A percentile compares a stretch with the other conserved stretches of the same genome.
These are phyloP conservation scores for Pogonocherus hispidulus DNA, from an alignment of 2,888 invertebrate genomes.

Conservation along the genomic window DNA sequence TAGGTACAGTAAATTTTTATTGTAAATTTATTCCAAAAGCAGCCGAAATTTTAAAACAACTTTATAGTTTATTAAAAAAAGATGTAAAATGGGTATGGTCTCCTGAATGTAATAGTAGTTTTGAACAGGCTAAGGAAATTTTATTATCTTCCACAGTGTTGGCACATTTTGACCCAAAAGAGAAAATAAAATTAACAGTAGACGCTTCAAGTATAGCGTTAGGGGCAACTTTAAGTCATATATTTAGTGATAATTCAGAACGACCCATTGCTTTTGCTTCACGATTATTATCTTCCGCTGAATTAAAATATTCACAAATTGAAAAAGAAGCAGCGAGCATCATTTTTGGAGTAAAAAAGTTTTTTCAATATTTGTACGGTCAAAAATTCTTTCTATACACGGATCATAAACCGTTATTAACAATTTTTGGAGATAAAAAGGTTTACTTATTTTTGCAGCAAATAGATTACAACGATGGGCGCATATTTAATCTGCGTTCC, in stretches of 20 bases:
- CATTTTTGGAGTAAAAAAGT: conserved; percentile 35
- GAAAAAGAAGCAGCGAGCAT: conserved; percentile 36
- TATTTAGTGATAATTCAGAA: conserved; percentile 28
- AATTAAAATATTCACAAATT: conserved; percentile 35
- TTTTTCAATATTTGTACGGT: conserved; percentile 21
- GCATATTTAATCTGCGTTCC: conserved; percentile 28
- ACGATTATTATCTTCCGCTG: conserved; percentile 29
- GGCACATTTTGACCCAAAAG: conserved; percentile 40
- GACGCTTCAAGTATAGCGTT: conserved; percentile 38
- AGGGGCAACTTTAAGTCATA: conserved; percentile 35
- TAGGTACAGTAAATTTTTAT: conserved; percentile 38
- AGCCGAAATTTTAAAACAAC: conserved; percentile 22
- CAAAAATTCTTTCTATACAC: conserved; percentile 10
- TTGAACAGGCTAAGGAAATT: conserved; percentile 5
- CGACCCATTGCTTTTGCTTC: conserved; percentile 40
- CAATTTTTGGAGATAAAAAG: conserved; percentile 29
- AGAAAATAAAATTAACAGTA: conserved; percentile 41
- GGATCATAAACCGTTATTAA: conserved; percentile 19
- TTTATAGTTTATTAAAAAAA: conserved; percentile 35
- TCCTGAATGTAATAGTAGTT: not conserved
- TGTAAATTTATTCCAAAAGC: conserved; percentile 36
- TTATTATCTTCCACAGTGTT: conserved; percentile 10
- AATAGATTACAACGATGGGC: conserved; percentile 38
- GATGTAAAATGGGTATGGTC: conserved; percentile 21
- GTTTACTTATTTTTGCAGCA: conserved; percentile 35